These are phyloP conservation scores for Onchidella celtica DNA, from an alignment of 2,888 invertebrate genomes.

Conservation along the genomic window DNA sequence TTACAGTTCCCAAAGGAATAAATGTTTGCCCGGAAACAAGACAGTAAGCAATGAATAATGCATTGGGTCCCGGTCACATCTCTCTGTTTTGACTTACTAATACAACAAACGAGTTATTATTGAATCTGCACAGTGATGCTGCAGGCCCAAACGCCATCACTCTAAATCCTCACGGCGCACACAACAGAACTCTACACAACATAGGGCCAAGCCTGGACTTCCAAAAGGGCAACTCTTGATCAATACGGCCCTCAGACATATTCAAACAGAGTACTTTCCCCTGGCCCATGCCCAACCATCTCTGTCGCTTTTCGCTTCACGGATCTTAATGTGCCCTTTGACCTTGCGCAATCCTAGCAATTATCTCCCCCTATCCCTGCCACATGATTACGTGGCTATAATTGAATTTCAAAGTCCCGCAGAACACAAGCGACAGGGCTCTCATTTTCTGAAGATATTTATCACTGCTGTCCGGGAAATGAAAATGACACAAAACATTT, in stretches of 20 bases:
- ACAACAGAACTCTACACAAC: too few species aligned
- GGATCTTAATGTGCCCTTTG: conserved; percentile 39
- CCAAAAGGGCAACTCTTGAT: conserved; percentile 37
- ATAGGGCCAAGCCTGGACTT: too few species aligned
- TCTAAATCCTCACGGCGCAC: too few species aligned
- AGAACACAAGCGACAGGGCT: conserved; percentile 31
- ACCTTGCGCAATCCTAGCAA: conserved; percentile 41
- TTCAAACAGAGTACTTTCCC: conserved; percentile 32
- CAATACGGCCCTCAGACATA: conserved; percentile 23
- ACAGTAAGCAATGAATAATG: too few species aligned
- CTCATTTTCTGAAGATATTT: conserved; percentile 4
- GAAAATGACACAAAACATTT: conserved; percentile 9
- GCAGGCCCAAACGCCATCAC: too few species aligned
- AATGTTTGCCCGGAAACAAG: too few species aligned
- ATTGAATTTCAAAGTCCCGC: conserved; percentile 33
- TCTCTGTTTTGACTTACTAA: too few species aligned
- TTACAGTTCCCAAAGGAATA: too few species aligned
- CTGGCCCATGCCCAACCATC: conserved; percentile 8
- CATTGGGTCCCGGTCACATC: too few species aligned
- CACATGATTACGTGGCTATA: conserved; percentile 34
- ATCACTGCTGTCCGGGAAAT: conserved; percentile 25
- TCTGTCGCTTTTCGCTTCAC: conserved; percentile 8
- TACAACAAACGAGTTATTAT: too few species aligned
- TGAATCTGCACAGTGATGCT: too few species aligned
- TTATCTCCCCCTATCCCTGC: conserved; percentile 34